Base-by-base conservation (phyloP, 1,140 invertebrate species). In the Drosophila lowei region DNA sequence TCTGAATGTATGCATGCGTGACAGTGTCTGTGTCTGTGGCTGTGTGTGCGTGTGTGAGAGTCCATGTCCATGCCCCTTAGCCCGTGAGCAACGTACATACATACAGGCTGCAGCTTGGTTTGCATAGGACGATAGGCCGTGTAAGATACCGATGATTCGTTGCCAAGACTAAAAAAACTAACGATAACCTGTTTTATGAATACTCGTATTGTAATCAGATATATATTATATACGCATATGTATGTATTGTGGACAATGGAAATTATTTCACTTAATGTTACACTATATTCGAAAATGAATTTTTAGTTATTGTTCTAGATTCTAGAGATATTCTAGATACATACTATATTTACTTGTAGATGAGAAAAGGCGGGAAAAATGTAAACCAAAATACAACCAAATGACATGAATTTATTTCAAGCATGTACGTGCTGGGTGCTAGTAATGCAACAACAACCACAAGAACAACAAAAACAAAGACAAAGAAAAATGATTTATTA, bases 351-450 rank as follows among this genome's bases (percentile, higher is more conserved):
- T 18, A 18, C 18, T 11, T 9, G 47, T 18, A 28, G 57, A n/a
- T 6, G 6, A 23, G 2, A 6, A 16, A 23, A 18, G 7, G 9
- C 49, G 23, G 23, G 46, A 28, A 16, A 50, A 34, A 43, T 57
- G 42, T 53, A 66, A 49, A 75, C 71, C 62, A 67, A 73, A 73
- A 72, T n/a, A 52, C 41, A 73, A 79, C 70, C 53, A 78, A 79
- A 70, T 46, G 53, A 60, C 59, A 86, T 77, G 77, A 72, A 86
- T 88, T 86, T 81, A 64, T 70, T 76, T 65, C 58, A 44, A 79
- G 67, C 71, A 67, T 75, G 61, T 73, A 79, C 54, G 52, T 86
- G 77, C 81, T 85, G 83, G 81, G 81, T 85, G 81, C 81, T 85
- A 74, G 60, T 34, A 55, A 63, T 72, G 70, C 68, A 72, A 72